Evolutionary conservation across 2,888 invertebrate genomes (phyloP).

Genomic region (Campoplex nolae): DNA sequence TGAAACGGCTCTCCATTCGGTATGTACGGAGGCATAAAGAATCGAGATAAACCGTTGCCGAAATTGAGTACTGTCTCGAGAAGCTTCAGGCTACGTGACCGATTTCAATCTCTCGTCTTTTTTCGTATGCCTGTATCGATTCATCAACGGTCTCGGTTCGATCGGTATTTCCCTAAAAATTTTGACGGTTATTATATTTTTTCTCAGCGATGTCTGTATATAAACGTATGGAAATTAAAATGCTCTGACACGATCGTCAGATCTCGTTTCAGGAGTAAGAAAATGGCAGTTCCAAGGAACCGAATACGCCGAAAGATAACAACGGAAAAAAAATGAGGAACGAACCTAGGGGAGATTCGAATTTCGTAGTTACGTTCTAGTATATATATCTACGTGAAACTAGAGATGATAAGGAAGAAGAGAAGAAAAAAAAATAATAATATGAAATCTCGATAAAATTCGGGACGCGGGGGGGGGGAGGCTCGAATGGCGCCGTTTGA

Average conservation of each 20-base stretch:
- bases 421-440: constrained; percentile 58
- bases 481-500: constrained; percentile 51
- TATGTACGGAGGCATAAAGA: background rate
- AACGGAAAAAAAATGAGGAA: constrained; percentile 24
- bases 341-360: constrained; percentile 46
- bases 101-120: constrained; percentile 57
- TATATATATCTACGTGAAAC: constrained; percentile 44
- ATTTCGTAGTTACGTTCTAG: constrained; percentile 33
- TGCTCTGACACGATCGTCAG: constrained; percentile 57
- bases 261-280: constrained; percentile 2
- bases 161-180: constrained; percentile 20
- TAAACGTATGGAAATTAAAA: constrained; percentile 60
- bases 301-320: constrained; percentile 16
- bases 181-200: constrained; percentile 4
- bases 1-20: background rate
- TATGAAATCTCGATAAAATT: constrained; percentile 68
- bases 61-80: constrained; percentile 22
- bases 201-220: background rate
- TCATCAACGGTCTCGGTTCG: constrained; percentile 27
- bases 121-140: constrained; percentile 3
- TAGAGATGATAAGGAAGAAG: constrained; percentile 48
- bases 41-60: constrained; percentile 51
- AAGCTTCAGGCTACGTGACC: constrained; percentile 50
- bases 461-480: constrained; percentile 29
- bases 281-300: background rate